Conservation (phyloP, 2,888 invertebrate species). For the Strigamia maritima region DNA sequence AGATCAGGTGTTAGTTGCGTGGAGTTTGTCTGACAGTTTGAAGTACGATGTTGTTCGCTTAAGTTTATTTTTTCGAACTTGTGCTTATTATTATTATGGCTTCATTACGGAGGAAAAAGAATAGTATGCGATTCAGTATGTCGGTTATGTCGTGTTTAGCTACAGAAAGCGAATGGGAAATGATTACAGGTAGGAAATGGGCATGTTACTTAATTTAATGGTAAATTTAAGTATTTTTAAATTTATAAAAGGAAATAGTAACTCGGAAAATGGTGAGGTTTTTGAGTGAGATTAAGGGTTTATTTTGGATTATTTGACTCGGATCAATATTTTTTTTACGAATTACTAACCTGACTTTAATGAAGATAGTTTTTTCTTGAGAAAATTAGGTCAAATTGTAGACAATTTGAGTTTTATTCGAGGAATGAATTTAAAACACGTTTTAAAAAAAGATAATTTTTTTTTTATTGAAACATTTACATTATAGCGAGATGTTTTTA, state of each 20-base stretch:
- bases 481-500: no score
- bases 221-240: no score
- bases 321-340: neutral
- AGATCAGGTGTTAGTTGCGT: conserved; percentile 10
- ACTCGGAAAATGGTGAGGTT: neutral
- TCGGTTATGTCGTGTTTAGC: neutral
- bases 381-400: neutral
- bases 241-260: no score
- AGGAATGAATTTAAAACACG: neutral
- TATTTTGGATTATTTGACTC: neutral
- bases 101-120: conserved; percentile 4
- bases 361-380: neutral
- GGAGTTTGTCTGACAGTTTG: conserved; percentile 3
- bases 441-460: neutral
- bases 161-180: neutral
- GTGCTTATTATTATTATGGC: neutral
- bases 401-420: neutral
- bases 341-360: neutral
- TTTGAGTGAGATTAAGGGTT: neutral
- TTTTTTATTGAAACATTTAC: neutral
- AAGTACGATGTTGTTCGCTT: neutral
- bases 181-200: neutral
- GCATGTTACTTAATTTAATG: neutral
- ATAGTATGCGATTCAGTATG: neutral
- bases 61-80: neutral